phyloP scores from a whole-genome alignment of 1,140 invertebrate genomes.

The Aporrectodea caliginosa region DNA sequence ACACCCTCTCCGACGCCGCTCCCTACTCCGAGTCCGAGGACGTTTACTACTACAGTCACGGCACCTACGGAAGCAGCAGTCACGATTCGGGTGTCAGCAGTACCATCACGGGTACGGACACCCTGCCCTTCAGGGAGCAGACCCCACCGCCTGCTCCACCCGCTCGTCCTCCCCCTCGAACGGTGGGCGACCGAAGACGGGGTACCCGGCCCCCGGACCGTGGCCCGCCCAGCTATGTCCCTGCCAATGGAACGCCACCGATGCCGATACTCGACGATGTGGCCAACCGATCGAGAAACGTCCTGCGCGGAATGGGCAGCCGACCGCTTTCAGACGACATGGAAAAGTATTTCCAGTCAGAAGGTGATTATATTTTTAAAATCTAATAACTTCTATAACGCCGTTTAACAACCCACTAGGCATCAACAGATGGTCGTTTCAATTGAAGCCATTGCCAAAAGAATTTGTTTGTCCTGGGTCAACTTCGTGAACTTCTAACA shows the following conservation, averaged over 20 bases:
- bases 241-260: slow-evolving; percentile 55
- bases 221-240: not conserved
- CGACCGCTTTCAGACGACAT: slow-evolving; percentile 57
- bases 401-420: too few species aligned
- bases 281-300: slow-evolving; percentile 61
- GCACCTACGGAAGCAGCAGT: slow-evolving; percentile 34
- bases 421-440: too few species aligned
- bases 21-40: not conserved
- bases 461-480: too few species aligned
- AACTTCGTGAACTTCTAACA: too few species aligned
- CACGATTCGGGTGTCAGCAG: slow-evolving; percentile 37
- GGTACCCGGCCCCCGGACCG: not conserved
- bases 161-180: too few species aligned
- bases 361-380: slow-evolving; percentile 8
- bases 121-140: not conserved
- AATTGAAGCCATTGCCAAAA: too few species aligned
- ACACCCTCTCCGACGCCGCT: not conserved
- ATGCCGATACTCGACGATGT: slow-evolving; percentile 66
- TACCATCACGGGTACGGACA: slow-evolving; percentile 31
- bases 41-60: not conserved
- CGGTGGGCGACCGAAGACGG: not conserved
- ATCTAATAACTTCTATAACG: not conserved
- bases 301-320: slow-evolving; percentile 63
- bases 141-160: not conserved
- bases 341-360: slow-evolving; percentile 36